A percentile compares a stretch with the other conserved stretches of the same genome.
Evolutionary conservation across 1,140 invertebrate genomes (phyloP).

Genomic region (Brachionus asplanchnoidis): DNA sequence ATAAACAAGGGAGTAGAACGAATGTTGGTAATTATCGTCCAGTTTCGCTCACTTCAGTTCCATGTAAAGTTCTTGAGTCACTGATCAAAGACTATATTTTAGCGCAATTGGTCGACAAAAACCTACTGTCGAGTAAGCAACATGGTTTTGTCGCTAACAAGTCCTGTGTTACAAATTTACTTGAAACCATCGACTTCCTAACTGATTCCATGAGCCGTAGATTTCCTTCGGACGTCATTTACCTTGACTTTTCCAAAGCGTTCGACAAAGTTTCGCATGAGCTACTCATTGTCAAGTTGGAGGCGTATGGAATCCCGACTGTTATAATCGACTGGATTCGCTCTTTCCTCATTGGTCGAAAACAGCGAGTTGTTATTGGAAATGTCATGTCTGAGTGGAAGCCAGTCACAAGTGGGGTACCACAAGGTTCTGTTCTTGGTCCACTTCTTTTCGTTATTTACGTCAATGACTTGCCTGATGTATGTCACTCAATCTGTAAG

Average conservation of each 20-base stretch:
- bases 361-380: no score
- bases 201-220: not conserved
- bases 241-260: not conserved
- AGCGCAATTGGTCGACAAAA: not conserved
- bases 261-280: not conserved
- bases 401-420: no score
- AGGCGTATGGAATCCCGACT: not conserved
- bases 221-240: not conserved
- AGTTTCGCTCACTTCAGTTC: not conserved
- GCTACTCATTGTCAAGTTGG: not conserved
- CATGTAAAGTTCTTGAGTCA: not conserved
- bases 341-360: no score
- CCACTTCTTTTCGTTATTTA: no score
- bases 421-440: no score
- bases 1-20: not conserved
- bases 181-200: not conserved
- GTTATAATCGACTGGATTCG: no score
- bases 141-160: not conserved
- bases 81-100: not conserved
- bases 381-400: no score
- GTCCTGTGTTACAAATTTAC: not conserved
- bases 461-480: no score
- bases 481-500: not conserved
- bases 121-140: not conserved
- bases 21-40: not conserved